A percentile compares a stretch with the other conserved stretches of the same genome.
Evolutionary conservation across 2,797 vertebrate genomes (phyloP).

Genomic region (Chanos chanos): DNA sequence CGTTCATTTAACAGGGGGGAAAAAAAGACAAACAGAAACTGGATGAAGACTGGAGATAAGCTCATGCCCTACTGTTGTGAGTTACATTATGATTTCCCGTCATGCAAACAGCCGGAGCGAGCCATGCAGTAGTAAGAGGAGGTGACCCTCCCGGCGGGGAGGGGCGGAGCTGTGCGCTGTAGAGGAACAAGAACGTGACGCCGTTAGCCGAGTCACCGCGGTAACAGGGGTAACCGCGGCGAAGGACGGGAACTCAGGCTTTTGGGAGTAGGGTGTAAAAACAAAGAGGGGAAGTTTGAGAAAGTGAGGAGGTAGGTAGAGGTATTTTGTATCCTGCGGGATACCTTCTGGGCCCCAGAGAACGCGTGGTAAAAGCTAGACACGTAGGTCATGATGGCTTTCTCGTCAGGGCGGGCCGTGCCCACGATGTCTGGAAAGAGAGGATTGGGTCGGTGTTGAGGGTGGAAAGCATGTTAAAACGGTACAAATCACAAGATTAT

Average conservation of each 20-base stretch:
- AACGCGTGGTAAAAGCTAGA: conserved; percentile 99
- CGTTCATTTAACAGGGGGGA: too few relatives aligned
- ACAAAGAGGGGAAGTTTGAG: conserved; percentile 16
- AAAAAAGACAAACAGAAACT: too few relatives aligned
- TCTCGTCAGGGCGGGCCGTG: conserved; percentile 97
- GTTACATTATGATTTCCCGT: conserved; percentile 65
- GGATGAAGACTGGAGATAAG: conserved; percentile 47
- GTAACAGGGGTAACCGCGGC: conserved; percentile 6
- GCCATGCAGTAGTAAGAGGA: conserved; percentile 77
- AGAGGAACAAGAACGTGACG: conserved; percentile 66
- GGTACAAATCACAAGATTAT: conserved; percentile 2
- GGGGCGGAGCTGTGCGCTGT: conserved; percentile 67
- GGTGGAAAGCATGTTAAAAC: not conserved
- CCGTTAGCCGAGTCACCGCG: conserved; percentile 61
- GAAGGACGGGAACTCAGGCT: conserved; percentile 4
- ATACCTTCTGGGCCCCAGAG: conserved; percentile 99
- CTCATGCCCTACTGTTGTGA: conserved; percentile 55
- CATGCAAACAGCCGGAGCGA: conserved; percentile 80
- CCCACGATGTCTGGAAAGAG: conserved; percentile 94
- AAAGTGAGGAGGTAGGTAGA: conserved; percentile 49
- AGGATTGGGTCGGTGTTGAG: too few relatives aligned
- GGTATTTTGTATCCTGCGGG: conserved; percentile 72
- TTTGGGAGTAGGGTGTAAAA: conserved; percentile 41
- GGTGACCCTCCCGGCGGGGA: conserved; percentile 59
- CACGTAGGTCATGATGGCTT: conserved; percentile 99